Percentiles rank a stretch among this genome's conserved stretches.
phyloP scores from a whole-genome alignment of 2,797 vertebrate genomes.

The Simalia tracyae region DNA sequence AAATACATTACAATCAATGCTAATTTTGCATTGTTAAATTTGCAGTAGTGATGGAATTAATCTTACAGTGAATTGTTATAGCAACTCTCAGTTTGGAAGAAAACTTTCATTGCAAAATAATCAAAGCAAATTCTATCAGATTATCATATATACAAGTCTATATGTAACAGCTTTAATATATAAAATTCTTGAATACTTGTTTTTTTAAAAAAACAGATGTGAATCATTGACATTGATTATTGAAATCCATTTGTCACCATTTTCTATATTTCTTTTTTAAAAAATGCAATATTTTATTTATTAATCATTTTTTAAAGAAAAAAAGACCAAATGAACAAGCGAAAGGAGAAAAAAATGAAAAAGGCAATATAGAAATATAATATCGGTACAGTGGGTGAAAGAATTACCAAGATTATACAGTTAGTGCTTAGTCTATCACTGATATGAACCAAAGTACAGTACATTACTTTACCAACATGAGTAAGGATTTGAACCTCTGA shows the following conservation, averaged over 20 bases:
- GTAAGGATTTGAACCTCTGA: neutral
- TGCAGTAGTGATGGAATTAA: neutral
- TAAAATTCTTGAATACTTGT: neutral
- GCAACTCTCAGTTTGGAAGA: neutral
- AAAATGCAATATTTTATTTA: too few species aligned
- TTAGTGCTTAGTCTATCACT: too few species aligned
- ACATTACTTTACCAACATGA: too few species aligned
- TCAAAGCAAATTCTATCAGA: neutral
- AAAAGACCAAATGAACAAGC: too few species aligned
- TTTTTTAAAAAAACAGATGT: neutral
- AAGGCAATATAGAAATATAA: too few species aligned
- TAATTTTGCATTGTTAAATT: neutral
- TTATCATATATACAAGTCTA: neutral
- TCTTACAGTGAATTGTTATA: neutral
- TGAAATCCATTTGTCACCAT: conserved; percentile 7
- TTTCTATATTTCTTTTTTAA: neutral
- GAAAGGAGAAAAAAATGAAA: too few species aligned
- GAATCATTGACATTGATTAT: neutral
- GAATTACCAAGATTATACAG: too few species aligned
- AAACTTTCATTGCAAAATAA: neutral
- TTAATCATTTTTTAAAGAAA: too few species aligned
- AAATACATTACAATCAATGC: neutral
- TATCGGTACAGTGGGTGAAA: too few species aligned
- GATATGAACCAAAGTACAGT: too few species aligned
- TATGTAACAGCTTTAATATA: too few species aligned